phyloP scores from a whole-genome alignment of 2,113 vertebrate genomes.

The Pluvianellus socialis region DNA sequence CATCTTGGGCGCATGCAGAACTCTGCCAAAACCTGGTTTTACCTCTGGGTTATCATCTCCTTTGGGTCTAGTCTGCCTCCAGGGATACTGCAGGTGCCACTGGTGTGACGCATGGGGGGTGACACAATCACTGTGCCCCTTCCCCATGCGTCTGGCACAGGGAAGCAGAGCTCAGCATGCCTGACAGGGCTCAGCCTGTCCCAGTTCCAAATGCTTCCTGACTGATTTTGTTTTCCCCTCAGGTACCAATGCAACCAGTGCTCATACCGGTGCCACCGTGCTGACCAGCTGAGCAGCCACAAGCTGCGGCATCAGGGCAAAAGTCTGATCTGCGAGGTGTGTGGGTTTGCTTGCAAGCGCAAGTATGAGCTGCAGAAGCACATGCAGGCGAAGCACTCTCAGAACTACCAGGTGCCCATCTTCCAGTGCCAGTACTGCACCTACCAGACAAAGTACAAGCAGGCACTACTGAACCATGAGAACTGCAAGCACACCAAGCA shows the following conservation, averaged over 20 bases:
- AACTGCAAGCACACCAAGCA: conserved; percentile 95
- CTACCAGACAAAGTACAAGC: conserved; percentile 91
- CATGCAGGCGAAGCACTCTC: conserved; percentile 86
- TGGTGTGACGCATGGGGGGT: neutral
- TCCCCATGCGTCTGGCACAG: rapidly evolving
- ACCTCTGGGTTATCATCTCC: neutral
- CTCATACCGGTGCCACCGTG: conserved; percentile 91
- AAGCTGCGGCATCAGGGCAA: conserved; percentile 95
- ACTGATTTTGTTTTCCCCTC: neutral
- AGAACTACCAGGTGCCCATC: conserved; percentile 72
- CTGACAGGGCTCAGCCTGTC: neutral
- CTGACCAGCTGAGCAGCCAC: conserved; percentile 95
- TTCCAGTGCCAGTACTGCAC: conserved; percentile 90
- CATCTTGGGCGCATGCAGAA: neutral
- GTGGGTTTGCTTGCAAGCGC: conserved; percentile 93
- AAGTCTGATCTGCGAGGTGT: conserved; percentile 93
- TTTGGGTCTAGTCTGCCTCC: neutral
- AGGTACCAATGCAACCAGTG: conserved; percentile 96
- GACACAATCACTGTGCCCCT: rapidly evolving
- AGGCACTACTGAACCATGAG: conserved; percentile 91
- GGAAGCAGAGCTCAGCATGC: neutral
- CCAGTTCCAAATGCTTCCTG: rapidly evolving
- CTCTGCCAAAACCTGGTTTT: neutral
- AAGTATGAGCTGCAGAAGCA: conserved; percentile 94
- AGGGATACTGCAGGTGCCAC: neutral